Conservation (phyloP, 2,888 invertebrate genomes). For the Zootermopsis nevadensis region DNA sequence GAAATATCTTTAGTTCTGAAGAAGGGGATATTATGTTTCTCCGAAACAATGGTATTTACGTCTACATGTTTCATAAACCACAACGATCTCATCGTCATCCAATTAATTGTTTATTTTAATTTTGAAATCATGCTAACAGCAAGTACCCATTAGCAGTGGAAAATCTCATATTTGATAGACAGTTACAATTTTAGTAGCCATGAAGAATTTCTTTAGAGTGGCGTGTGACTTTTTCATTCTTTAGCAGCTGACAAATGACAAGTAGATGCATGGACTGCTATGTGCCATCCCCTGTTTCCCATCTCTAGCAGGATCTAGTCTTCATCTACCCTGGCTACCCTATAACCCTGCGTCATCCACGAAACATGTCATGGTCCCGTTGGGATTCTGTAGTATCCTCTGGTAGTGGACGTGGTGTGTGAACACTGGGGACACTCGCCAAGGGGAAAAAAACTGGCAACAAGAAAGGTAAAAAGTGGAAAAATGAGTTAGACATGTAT, state of each 20-base stretch:
- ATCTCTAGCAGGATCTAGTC: neutral
- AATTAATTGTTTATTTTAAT: too few relatives aligned
- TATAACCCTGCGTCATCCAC: slow-evolving; percentile 20
- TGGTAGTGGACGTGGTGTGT: neutral
- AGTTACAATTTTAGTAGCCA: neutral
- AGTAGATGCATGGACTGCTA: neutral
- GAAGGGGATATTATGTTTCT: too few relatives aligned
- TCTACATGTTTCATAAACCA: too few relatives aligned
- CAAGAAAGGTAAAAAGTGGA: neutral
- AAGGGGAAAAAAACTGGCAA: neutral
- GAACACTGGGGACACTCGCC: neutral
- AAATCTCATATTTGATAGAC: neutral
- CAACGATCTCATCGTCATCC: too few relatives aligned
- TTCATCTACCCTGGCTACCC: neutral
- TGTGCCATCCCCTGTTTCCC: neutral
- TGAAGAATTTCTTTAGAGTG: neutral
- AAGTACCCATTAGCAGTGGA: too few relatives aligned
- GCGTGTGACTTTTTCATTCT: neutral
- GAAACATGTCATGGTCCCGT: neutral
- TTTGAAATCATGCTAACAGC: too few relatives aligned
- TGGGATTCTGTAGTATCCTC: neutral
- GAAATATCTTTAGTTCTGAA: too few relatives aligned
- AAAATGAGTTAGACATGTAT: neutral
- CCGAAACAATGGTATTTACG: too few relatives aligned
- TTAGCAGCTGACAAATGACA: neutral